Evolutionary conservation across 2,113 vertebrate genomes (phyloP), one percentile per base, ranked within the genome.

Genomic region (Spheniscus mendiculus): DNA sequence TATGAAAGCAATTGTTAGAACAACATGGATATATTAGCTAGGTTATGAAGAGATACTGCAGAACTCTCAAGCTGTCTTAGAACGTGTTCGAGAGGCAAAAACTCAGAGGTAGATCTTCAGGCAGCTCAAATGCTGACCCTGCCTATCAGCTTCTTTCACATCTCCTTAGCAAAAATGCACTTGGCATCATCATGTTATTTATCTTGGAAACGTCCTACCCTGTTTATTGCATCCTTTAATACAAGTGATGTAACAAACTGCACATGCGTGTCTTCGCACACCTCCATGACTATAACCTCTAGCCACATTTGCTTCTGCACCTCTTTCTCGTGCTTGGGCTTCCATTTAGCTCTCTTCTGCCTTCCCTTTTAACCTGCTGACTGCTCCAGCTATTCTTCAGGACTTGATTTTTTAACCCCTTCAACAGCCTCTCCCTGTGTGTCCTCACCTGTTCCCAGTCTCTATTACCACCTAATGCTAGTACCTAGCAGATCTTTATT

Each of bases 261-360:
- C 22, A 26, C 2, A 0, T 10, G 22, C 2, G 2, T n/a, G 15
- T 72, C 13, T 49, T 45, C 2, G 1, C 40, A 20, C 50, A 25
- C 15, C 32, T 29, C 56, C 27, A 36, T 61, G 66, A 40, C 27
- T 42, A 30, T 26, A 79, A 36, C 21, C n/a, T 61, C 50, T 49
- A 42, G 56, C 29, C 25, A 9, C 34, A 9, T 71, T 30, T 85
- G 20, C 76, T 86, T 45, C 61, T 59, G 44, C 29, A 63, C 19
- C 20, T 42, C 30, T 34, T 55, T 36, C 62, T 56, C 63, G 13
- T 69, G 27, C 56, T 71, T 63, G 17, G n/a, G 15, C 42, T 80
- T 42, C 58, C 23, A 30, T n/a, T n/a, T 32, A 50, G 29, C 65
- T 89, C 61, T 34, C 40, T 71, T 55, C 50, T 76, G 61, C 47